Conservation (phyloP, 2,113 vertebrate genomes). For the Oryzias celebensis region DNA sequence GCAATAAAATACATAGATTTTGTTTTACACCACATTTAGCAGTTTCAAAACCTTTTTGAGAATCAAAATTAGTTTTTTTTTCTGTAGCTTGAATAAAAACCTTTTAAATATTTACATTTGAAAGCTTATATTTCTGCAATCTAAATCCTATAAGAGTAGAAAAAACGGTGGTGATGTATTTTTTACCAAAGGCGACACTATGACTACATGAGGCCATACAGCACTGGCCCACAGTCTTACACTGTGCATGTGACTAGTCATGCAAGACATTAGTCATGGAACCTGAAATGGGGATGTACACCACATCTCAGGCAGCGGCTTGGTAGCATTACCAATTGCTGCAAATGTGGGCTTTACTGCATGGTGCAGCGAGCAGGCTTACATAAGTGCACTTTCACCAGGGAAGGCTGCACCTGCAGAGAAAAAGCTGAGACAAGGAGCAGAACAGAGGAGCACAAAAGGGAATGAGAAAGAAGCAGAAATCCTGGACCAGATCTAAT, state of each 20-base stretch:
- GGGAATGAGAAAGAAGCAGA: conserved; percentile 25
- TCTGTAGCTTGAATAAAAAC: too few species aligned
- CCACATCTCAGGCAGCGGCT: conserved; percentile 8
- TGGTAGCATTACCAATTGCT: conserved; percentile 38
- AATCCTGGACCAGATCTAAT: conserved; percentile 51
- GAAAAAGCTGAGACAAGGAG: conserved; percentile 4
- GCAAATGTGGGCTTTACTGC: conserved; percentile 38
- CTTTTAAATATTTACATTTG: too few species aligned
- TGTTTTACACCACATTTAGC: too few species aligned
- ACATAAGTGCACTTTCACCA: conserved; percentile 27
- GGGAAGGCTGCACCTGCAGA: conserved; percentile 31
- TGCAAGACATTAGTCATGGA: conserved; percentile 43
- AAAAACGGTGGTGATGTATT: not conserved
- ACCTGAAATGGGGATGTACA: conserved; percentile 23
- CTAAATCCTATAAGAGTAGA: not conserved
- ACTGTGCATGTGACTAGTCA: conserved; percentile 28
- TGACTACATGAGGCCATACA: not conserved
- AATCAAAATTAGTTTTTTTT: too few species aligned
- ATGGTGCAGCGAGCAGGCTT: conserved; percentile 36
- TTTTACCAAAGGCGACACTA: not conserved
- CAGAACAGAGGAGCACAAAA: not conserved
- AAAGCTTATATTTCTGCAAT: too few species aligned
- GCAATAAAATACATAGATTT: too few species aligned
- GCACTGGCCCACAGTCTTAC: not conserved
- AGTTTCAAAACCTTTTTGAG: too few species aligned